Base-by-base conservation (phyloP, 2,888 invertebrate species). In the Drosophila incognita region DNA sequence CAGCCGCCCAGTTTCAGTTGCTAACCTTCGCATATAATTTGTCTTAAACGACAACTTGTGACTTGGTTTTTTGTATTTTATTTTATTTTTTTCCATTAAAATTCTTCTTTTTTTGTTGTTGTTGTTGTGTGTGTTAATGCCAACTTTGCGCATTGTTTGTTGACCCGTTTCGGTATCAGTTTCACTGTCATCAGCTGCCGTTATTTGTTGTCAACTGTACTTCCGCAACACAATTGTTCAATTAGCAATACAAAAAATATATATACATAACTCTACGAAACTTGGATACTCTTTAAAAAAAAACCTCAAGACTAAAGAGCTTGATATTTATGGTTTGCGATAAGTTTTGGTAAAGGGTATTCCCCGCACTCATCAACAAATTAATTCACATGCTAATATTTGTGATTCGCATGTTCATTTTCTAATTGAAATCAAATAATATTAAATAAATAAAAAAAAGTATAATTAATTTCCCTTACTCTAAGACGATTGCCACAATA, bases 1-100 rank as follows among this genome's bases (percentile, higher is more conserved):
- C 86, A 65, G 62, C 69, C 77, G 77, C 77, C 74, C 74, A 78
- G 74, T 71, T 77, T 78, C 82, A 82, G 78, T 79, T 76, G 76
- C 80, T 79, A 81, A 83, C 83, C 83, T 83, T 82, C 82, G 74
- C 42, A 71, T 73, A 74, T 76, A 76, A 83, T 83, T 76, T 81
- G 64, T 78, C 72, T 81, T 83, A 77, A 70, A 71, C 71, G 66
- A 74, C 79, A 70, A 66, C 69, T 69, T 63, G 68, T 56, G 48
- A 60, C 48, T 48, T 49, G 52, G 24, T 60, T n/a, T 64, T 64
- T 52, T 59, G 54, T 35, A 10, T 53, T 53, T 36, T 24, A 36
- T 53, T 35, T 51, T 15, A n/a, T n/a, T 24, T 42, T 42, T 46
- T 46, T 46, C 46, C 46, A 46, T 46, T 46, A 46, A 46, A 46